These are phyloP conservation scores for Hymenopus coronatus DNA, from an alignment of 2,888 invertebrate species.

Conservation along the genomic window DNA sequence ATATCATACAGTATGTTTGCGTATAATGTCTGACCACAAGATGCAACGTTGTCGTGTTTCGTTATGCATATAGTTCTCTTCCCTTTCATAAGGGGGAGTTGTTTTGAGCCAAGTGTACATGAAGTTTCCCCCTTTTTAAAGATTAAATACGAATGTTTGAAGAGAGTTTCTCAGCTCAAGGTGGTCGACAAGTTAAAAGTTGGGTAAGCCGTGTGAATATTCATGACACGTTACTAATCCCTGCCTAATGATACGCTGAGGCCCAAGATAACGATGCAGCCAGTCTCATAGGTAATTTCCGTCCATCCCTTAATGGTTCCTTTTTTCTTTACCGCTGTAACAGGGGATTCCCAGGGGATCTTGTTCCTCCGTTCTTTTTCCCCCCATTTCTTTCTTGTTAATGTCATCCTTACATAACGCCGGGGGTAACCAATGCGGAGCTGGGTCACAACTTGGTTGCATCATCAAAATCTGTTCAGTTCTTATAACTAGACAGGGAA, in stretches of 20 bases:
- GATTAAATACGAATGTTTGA: too few species aligned
- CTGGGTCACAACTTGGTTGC: background rate
- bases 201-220: background rate
- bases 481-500: too few species aligned
- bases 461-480: background rate
- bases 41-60: too few species aligned
- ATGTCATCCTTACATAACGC: background rate
- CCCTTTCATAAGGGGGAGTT: too few species aligned
- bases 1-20: too few species aligned
- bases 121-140: too few species aligned
- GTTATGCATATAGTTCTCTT: too few species aligned
- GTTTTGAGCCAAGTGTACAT: too few species aligned
- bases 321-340: background rate
- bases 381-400: background rate
- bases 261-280: background rate
- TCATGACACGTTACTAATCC: background rate
- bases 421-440: background rate
- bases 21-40: too few species aligned
- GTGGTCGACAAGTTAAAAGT: too few species aligned
- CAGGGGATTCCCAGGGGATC: background rate
- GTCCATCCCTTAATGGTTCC: background rate
- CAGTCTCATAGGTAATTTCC: background rate
- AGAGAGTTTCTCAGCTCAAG: too few species aligned
- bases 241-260: background rate
- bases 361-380: background rate